Conservation (phyloP, 2,797 vertebrate genomes). For the Hipposideros larvatus region DNA sequence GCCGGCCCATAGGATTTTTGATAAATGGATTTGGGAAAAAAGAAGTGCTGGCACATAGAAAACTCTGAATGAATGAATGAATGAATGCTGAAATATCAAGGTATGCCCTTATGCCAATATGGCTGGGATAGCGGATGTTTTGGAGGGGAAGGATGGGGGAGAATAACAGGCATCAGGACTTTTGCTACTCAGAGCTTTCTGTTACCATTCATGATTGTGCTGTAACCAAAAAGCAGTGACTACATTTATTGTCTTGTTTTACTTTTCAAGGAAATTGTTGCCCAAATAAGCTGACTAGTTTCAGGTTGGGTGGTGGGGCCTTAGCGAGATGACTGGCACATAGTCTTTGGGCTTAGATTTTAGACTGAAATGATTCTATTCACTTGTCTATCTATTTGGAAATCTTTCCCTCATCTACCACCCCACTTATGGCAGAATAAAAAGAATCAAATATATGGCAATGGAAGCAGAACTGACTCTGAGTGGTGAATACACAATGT, state of each 20-base stretch:
- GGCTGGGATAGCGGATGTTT: neutral
- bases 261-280: neutral
- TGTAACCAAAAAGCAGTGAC: neutral
- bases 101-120: neutral
- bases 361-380: neutral
- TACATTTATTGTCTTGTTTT: neutral
- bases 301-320: neutral
- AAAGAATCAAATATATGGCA: no score
- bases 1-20: neutral
- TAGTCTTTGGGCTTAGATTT: neutral
- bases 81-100: neutral
- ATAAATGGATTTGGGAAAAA: neutral
- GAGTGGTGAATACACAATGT: no score
- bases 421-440: no score
- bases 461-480: no score
- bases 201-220: neutral
- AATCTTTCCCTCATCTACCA: no score
- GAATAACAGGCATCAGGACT: neutral
- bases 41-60: neutral
- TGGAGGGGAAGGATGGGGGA: neutral
- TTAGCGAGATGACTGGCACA: neutral
- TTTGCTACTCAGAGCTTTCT: neutral
- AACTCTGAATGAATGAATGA: neutral
- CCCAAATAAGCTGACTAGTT: neutral
- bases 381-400: neutral